phyloP scores from a whole-genome alignment of 2,113 vertebrate genomes.

The Datnioides undecimradiatus region DNA sequence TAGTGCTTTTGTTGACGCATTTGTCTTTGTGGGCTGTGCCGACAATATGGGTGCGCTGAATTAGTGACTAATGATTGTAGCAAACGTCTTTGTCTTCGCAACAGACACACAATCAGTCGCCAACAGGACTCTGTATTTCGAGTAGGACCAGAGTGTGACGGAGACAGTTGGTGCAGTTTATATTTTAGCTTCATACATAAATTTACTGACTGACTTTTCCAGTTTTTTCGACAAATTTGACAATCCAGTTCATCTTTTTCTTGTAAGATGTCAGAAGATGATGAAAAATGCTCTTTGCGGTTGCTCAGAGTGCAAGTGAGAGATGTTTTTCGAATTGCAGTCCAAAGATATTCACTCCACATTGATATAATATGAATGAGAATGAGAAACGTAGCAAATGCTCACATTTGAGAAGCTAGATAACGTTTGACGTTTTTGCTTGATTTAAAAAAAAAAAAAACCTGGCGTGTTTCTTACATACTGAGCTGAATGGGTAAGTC shows the following conservation, averaged over 20 bases:
- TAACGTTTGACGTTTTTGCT: neutral
- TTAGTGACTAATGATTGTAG: constrained; percentile 28
- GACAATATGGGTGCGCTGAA: constrained; percentile 20
- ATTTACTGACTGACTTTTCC: neutral
- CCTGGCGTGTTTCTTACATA: too few relatives aligned
- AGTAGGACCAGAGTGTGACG: neutral
- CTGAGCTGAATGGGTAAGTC: too few relatives aligned
- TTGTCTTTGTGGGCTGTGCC: constrained; percentile 12
- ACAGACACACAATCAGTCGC: constrained; percentile 29
- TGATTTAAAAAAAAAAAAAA: too few relatives aligned
- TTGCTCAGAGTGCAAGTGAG: too few relatives aligned
- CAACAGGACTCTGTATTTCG: neutral
- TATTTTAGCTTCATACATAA: neutral
- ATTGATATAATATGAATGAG: neutral
- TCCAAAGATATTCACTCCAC: neutral
- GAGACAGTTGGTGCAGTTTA: neutral
- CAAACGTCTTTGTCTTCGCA: constrained; percentile 18
- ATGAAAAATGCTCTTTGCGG: neutral
- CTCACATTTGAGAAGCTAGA: neutral
- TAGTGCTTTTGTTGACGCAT: constrained; percentile 17
- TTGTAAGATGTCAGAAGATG: neutral
- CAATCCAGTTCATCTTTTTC: neutral
- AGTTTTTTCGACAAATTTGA: neutral
- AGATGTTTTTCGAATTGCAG: neutral
- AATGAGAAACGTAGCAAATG: neutral